These are phyloP conservation scores for Nilaparvata lugens DNA, from an alignment of 1,140 invertebrate species.

Conservation along the genomic window DNA sequence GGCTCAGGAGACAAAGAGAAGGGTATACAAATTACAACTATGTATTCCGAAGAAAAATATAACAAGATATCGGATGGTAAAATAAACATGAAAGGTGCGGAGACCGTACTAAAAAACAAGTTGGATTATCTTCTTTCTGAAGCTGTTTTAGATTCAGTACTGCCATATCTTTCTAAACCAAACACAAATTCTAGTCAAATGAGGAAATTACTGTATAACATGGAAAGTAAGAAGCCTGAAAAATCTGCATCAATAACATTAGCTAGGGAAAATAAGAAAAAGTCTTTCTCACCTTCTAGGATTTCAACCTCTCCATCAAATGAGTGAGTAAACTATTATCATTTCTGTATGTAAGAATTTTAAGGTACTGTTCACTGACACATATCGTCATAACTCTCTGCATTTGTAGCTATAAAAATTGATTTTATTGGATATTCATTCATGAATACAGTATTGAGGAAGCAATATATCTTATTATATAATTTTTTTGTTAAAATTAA, in stretches of 20 bases:
- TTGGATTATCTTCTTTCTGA: conserved; percentile 58
- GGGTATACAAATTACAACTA: background rate
- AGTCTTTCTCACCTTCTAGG: background rate
- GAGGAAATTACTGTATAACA: conserved; percentile 10
- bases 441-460: no score
- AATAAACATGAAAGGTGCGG: background rate
- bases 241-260: background rate
- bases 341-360: background rate
- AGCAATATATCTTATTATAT: no score
- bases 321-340: no score
- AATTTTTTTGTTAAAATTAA: no score
- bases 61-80: background rate
- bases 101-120: conserved; percentile 38
- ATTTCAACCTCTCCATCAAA: background rate
- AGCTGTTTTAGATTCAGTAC: conserved; percentile 64
- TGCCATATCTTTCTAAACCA: conserved; percentile 53
- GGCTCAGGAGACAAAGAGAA: background rate
- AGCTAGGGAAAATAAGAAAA: conserved; percentile 10
- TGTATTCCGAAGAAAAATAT: background rate
- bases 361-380: background rate
- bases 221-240: conserved; percentile 9
- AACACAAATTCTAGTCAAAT: conserved; percentile 1
- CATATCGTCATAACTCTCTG: background rate
- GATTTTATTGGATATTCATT: no score
- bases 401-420: no score